Conservation (phyloP, 2,113 vertebrate species). For the Perca fluviatilis region DNA sequence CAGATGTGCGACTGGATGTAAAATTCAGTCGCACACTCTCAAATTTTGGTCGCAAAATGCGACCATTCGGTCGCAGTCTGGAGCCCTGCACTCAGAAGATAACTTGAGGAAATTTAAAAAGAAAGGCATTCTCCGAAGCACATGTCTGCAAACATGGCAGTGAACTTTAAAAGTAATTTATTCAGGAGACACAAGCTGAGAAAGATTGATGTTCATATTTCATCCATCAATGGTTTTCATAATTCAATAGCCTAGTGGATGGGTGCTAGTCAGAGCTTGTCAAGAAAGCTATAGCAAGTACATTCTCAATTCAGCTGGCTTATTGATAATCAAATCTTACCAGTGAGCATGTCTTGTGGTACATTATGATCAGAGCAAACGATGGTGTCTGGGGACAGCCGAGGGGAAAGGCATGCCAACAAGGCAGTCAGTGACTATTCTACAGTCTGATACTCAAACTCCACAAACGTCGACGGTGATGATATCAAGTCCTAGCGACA, state of each 20-base stretch:
- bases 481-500: background rate
- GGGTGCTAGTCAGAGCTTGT: constrained; percentile 66
- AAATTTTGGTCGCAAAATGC: no score
- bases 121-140: constrained; percentile 22
- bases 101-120: background rate
- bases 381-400: background rate
- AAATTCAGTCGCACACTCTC: no score
- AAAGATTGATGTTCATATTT: constrained; percentile 81
- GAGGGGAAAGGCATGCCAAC: constrained; percentile 9
- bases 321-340: constrained; percentile 60
- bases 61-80: no score
- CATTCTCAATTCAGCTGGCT: constrained; percentile 50
- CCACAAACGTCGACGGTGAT: background rate
- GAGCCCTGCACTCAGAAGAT: background rate
- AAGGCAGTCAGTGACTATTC: constrained; percentile 14
- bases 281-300: constrained; percentile 54
- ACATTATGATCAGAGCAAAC: constrained; percentile 25
- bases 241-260: constrained; percentile 63
- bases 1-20: no score
- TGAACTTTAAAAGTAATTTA: constrained; percentile 73
- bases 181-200: constrained; percentile 68
- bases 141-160: constrained; percentile 64
- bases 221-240: constrained; percentile 77
- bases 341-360: constrained; percentile 38
- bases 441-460: background rate